Evolutionary conservation across 2,797 vertebrate genomes (phyloP).

Genomic region (Myotis findleyi): DNA sequence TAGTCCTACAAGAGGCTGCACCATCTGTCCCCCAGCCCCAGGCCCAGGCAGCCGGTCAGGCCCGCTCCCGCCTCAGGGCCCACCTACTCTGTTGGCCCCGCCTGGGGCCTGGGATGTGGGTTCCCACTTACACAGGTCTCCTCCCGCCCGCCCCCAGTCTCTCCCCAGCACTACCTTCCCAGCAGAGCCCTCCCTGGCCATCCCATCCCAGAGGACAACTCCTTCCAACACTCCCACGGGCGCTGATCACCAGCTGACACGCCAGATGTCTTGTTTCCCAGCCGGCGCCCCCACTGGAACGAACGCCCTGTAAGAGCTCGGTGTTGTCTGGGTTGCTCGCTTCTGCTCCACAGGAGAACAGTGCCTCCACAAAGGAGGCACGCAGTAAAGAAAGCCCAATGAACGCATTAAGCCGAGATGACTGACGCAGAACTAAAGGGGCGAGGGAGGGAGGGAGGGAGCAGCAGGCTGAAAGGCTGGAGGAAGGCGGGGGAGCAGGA

Average conservation of each 20-base stretch:
- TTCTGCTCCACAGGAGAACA: not conserved
- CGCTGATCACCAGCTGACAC: fast-evolving
- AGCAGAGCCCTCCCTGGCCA: not conserved
- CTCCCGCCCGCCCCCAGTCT: not conserved
- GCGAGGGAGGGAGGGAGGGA: not conserved
- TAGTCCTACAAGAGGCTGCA: not conserved
- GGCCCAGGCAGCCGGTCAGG: not conserved
- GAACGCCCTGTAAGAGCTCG: not conserved
- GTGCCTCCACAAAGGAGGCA: not conserved
- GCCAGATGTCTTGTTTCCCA: not conserved
- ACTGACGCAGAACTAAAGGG: not conserved
- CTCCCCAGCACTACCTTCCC: not conserved
- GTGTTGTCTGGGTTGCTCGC: not conserved
- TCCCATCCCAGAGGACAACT: not conserved
- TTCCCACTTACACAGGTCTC: not conserved
- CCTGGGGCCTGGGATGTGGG: not conserved
- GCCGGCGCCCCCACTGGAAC: not conserved
- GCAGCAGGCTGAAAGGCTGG: not conserved
- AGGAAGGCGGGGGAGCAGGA: not conserved
- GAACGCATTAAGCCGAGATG: not conserved
- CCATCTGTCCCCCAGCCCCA: not conserved
- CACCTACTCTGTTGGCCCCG: not conserved
- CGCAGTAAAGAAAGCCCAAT: not conserved
- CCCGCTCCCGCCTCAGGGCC: not conserved
- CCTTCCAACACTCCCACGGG: not conserved